Base-by-base conservation (phyloP, 2,797 vertebrate genomes). In the Schizopygopsis malacanthus region DNA sequence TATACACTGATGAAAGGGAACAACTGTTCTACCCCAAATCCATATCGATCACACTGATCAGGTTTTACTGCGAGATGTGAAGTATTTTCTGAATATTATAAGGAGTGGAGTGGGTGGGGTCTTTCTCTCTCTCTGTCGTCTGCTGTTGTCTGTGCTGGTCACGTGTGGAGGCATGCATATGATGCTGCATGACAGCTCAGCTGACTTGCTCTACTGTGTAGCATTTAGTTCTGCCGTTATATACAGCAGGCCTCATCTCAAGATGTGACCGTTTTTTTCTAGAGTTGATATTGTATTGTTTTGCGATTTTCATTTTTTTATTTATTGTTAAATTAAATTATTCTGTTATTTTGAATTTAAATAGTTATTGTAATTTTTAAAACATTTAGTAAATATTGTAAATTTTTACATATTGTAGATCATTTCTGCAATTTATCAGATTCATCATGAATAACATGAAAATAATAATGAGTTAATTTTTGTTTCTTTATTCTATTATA, bases 101-200 rank as follows among this genome's bases (percentile, higher is more conserved):
- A 25, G 28, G 52, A 79, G 65, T 71, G 76, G 37, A 33, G 37
- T 79, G 83, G 83, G 76, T 70, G 73, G 76, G 39, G 37, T 72
- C 22, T 56, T 10, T 81, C 81, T n/a, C 75, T 83, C n/a, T 41
- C 45, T 77, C 41, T 43, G 6, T 61, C 4, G 15, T 79, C n/a
- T 63, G 77, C 41, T 61, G 28, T 15, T 20, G 33, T 76, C 52
- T 67, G 73, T 33, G 16, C 5, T 39, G 82, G 61, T 82, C 72
- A 85, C 73, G 6, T 85, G 79, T 82, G 43, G 20, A 79, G 33
- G 71, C 63, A 81, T 78, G 70, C 45, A 25, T 39, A 73, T 77
- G 65, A 71, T 85, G 73, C 73, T 82, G 67, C 37, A 20, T 28
- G 69, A 85, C 70, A 56, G 79, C 59, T 71, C 45, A 72, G 50